Evolutionary conservation across 2,113 vertebrate genomes (phyloP).

Genomic region (Eulacestoma nigropectus): DNA sequence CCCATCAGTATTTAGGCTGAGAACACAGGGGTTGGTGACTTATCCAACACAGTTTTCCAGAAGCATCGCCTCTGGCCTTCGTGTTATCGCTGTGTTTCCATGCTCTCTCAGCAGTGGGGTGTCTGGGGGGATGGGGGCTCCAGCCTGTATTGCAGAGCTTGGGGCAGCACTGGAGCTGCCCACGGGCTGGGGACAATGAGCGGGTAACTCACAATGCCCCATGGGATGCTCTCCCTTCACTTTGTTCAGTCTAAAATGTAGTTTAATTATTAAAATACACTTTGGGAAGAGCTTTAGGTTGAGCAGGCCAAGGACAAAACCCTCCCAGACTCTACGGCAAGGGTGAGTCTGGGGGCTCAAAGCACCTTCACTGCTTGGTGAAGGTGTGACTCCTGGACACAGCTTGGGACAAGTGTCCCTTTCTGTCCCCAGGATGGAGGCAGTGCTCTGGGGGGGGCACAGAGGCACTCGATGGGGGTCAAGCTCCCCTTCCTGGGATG

Average conservation of each 20-base stretch:
- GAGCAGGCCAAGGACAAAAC: neutral
- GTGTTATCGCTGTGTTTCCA: fast-evolving
- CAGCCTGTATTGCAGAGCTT: neutral
- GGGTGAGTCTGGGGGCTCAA: neutral
- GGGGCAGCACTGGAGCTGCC: neutral
- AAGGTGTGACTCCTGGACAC: neutral
- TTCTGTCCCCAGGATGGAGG: neutral
- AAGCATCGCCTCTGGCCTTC: neutral
- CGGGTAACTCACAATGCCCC: fast-evolving
- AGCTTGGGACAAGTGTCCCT: neutral
- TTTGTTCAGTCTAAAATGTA: neutral
- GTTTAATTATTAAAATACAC: neutral
- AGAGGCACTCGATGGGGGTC: fast-evolving
- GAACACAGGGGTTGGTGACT: neutral
- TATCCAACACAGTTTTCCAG: neutral
- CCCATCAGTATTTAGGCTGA: fast-evolving
- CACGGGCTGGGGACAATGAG: fast-evolving
- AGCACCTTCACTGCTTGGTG: neutral
- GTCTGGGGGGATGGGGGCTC: neutral
- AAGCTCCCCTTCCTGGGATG: neutral
- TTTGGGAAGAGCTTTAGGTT: neutral
- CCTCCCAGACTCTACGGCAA: neutral
- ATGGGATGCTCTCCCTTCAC: fast-evolving
- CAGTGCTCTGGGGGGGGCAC: fast-evolving
- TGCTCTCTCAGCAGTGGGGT: neutral